Conservation (phyloP, 2,113 vertebrate species). For the Pontoporia blainvillei region DNA sequence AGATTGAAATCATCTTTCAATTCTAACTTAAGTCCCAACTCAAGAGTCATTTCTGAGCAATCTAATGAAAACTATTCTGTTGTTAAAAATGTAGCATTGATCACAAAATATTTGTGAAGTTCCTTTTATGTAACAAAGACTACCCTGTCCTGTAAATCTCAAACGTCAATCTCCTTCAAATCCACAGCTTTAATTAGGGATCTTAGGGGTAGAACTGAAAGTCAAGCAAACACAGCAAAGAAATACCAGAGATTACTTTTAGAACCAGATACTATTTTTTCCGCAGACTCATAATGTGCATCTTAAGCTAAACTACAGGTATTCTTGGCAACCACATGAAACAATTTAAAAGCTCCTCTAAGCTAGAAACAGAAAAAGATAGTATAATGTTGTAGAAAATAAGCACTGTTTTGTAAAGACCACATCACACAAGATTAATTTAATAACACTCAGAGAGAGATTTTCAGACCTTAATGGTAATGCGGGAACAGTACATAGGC, state of each 20-base stretch:
- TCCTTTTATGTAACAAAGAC: background rate
- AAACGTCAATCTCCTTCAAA: background rate
- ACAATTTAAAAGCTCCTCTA: background rate
- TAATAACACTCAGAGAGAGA: constrained; percentile 27
- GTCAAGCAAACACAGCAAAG: background rate
- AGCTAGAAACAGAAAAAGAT: background rate
- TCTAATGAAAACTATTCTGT: background rate
- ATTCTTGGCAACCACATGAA: background rate
- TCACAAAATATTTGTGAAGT: background rate
- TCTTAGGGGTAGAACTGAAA: background rate
- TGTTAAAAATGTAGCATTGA: background rate
- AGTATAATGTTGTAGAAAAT: background rate
- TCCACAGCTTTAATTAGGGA: background rate
- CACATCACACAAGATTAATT: constrained; percentile 40
- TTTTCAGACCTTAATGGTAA: background rate
- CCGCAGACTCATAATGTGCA: background rate
- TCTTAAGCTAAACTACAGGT: background rate
- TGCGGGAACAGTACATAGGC: background rate
- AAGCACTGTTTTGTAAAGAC: background rate
- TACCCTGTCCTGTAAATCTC: background rate
- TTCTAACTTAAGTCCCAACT: background rate
- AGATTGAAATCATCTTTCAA: background rate
- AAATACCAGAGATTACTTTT: background rate
- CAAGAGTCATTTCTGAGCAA: background rate
- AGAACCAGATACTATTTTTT: background rate